Evolutionary conservation across 2,113 vertebrate species (phyloP), one percentile per base, ranked within the genome.

Genomic region (Tychaedon coryphoeus): DNA sequence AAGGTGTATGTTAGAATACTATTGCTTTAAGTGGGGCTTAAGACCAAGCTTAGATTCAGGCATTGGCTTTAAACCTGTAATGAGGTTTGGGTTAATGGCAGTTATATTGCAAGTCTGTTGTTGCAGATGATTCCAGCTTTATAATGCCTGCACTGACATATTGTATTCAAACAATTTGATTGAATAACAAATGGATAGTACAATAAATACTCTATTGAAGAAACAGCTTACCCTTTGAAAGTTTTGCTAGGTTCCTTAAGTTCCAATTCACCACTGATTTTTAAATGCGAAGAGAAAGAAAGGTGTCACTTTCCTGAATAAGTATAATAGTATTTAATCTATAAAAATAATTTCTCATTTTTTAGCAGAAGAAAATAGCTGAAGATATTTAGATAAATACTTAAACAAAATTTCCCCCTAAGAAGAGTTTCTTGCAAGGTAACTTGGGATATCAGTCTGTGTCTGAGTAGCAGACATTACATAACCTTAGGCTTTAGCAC

Each of bases 281-380:
- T 72, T 90, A 66, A 60, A 69, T 72, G 73, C 19, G 8, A 70
- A 83, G 74, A 70, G 10, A 91, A 62, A n/a, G 42, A 73, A 88
- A 83, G 6, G 0, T 50, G 8, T 20, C 12, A 33, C 38, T 72
- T 61, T 3, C 19, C 33, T 62, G 24, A 86, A 78, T 19, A 76
- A 76, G 61, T 51, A 71, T 19, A 86, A 40, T 66, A 85, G 10
- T n/a, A 91, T 36, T 88, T 54, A 5, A 70, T 34, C n/a, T 8
- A 73, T 33, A 82, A 61, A 74, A 71, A 34, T 1, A 9, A 10
- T 45, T 82, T 72, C 23, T 33, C 3, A 81, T 73, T 64, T 88
- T 82, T 48, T 64, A 57, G 14, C 20, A 31, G 6, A 65, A 78
- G 11, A 58, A 58, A 58, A 14, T 5, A 58, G 5, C 10, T 43